Evolutionary conservation across 1,140 invertebrate species (phyloP), one percentile per base, ranked within the genome.

Genomic region (Lucilia cuprina): DNA sequence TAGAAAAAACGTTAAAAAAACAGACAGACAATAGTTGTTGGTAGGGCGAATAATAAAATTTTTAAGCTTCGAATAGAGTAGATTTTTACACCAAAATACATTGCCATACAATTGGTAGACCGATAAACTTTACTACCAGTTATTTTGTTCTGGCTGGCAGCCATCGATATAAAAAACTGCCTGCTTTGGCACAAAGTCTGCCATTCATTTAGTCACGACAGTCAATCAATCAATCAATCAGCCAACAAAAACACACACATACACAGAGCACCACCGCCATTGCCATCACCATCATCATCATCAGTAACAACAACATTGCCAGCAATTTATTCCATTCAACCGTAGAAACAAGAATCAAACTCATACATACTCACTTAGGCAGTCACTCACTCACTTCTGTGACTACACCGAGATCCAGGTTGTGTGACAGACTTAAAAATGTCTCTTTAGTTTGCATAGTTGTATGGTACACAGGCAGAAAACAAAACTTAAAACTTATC

Each of bases 141-240:
- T 55, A 14, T 55, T 55, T 55, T n/a, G 50, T n/a, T 17, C 50
- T 17, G 17, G 13, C 50, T 55, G 50, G 50, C 50, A 41, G 41
- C 41, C 41, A 41, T 10, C 50, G 50, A 55, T 30, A 30, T 30
- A 13, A 55, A 41, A 41, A 41, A 8, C 9, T 1, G 50, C 12
- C 50, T 55, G 50, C 13, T 55, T 55, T 55, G 50, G 8, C 50
- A 55, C 7, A 55, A 55, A 4, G 12, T 55, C 21, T 75, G 30
- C 30, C 74, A 75, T 75, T 75, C 74, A 75, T 75, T 75, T 75
- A 13, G 74, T 75, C 74, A 75, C 74, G 74, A 75, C 74, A 75
- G 74, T 75, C 74, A 75, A 34, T 75, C 74, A 75, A 75, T 75
- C 74, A 75, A 75, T 75, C 74, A 35, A 75, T 75, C 74, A 25